These are phyloP conservation scores for Scomberomorus guttatus DNA, from an alignment of 2,797 vertebrate genomes.

Conservation along the genomic window DNA sequence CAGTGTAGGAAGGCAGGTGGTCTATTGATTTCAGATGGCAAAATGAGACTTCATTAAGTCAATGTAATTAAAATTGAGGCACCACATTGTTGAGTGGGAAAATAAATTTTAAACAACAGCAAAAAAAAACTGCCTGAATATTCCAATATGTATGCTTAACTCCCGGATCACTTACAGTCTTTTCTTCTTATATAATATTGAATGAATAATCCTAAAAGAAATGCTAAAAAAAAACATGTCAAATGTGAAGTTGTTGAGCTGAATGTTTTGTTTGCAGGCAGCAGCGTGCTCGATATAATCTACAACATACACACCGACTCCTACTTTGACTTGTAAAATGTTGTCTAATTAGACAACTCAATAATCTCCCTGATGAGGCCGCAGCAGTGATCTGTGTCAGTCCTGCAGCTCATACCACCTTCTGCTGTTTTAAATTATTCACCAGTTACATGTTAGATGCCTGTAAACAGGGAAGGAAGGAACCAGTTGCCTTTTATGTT, in stretches of 20 bases:
- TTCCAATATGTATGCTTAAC: background rate
- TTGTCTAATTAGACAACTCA: slow-evolving; percentile 23
- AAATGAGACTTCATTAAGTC: slow-evolving; percentile 58
- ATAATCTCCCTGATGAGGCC: slow-evolving; percentile 36
- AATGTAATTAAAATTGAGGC: slow-evolving; percentile 64
- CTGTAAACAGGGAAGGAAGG: slow-evolving; percentile 27
- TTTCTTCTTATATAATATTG: background rate
- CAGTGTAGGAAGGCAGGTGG: background rate
- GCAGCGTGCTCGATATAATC: background rate
- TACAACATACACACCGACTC: background rate
- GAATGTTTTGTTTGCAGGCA: background rate
- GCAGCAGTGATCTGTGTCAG: slow-evolving; percentile 25
- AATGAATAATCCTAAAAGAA: background rate
- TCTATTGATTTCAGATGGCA: slow-evolving; percentile 73
- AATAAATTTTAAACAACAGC: background rate
- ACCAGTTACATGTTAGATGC: slow-evolving; percentile 45
- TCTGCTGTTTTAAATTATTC: slow-evolving; percentile 67
- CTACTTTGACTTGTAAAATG: slow-evolving; percentile 36
- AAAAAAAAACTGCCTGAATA: background rate
- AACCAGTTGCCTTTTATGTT: slow-evolving; percentile 33
- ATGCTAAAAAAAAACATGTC: background rate
- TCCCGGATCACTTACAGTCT: background rate
- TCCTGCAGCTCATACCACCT: slow-evolving; percentile 42
- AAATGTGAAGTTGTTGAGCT: background rate
- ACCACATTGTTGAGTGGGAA: background rate